Evolutionary conservation across 35 echinoderm and acorn worm species (phyloP).

Genomic region (Apostichopus japonicus): DNA sequence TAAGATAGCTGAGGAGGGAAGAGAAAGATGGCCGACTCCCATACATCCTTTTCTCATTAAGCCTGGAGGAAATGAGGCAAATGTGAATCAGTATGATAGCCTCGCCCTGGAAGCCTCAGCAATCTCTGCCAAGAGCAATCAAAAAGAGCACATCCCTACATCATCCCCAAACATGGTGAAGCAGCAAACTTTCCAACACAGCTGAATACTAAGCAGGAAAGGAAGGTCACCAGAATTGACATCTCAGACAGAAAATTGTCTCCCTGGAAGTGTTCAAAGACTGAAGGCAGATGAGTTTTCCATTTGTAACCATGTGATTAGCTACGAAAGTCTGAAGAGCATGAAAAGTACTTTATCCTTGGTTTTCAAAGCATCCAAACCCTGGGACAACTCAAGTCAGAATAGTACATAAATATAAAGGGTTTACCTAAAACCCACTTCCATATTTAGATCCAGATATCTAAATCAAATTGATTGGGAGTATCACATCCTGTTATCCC

Average conservation of each 20-base stretch:
- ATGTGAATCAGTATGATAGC: constrained; percentile 23
- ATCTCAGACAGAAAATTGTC: not conserved
- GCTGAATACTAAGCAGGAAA: constrained; percentile 8
- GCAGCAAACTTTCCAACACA: not conserved
- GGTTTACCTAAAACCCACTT: no score
- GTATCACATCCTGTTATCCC: no score
- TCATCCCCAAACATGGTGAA: not conserved
- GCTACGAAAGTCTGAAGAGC: not conserved
- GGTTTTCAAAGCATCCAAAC: no score
- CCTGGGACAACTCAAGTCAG: no score
- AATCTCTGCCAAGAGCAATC: not conserved
- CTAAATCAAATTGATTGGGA: no score
- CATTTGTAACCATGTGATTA: not conserved
- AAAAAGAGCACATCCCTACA: not conserved
- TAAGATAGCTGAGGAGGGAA: not conserved
- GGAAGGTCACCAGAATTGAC: constrained; percentile 16
- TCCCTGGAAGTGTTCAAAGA: constrained; percentile 21
- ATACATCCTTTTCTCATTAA: constrained; percentile 32
- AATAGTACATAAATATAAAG: no score
- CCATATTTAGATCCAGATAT: no score
- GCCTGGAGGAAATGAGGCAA: constrained; percentile 25
- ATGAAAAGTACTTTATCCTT: not conserved
- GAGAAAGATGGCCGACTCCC: constrained; percentile 2
- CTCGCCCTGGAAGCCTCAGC: not conserved
- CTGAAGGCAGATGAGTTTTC: not conserved